Evolutionary conservation across 2,888 invertebrate species (phyloP).

Genomic region (Rhingia campestris): DNA sequence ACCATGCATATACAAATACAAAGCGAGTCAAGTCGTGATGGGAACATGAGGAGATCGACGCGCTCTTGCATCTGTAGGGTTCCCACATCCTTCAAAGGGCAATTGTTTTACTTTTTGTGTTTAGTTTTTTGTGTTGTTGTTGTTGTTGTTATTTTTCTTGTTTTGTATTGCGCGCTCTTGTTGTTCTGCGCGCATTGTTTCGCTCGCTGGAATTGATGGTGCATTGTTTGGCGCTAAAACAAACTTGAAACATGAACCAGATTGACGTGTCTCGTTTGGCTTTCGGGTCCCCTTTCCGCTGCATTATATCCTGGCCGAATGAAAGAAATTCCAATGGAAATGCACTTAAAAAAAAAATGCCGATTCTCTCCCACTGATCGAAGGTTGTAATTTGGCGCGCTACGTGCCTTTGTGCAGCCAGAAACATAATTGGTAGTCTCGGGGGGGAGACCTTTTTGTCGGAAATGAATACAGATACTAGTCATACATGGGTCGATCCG

Average conservation of each 20-base stretch:
- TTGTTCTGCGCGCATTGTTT: constrained; percentile 51
- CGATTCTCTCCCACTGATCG: constrained; percentile 49
- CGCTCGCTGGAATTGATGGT: constrained; percentile 65
- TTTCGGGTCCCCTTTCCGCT: constrained; percentile 30
- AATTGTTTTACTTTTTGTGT: constrained; percentile 61
- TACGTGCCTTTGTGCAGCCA: constrained; percentile 64
- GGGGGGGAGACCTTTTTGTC: constrained; percentile 21
- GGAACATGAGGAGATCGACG: constrained; percentile 68
- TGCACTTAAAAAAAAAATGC: constrained; percentile 48
- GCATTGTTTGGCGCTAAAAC: constrained; percentile 71
- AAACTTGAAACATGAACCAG: constrained; percentile 74
- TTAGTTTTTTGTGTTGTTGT: constrained; percentile 9
- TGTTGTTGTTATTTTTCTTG: background rate
- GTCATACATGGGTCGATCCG: background rate
- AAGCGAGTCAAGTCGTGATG: constrained; percentile 72
- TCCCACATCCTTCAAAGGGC: constrained; percentile 73
- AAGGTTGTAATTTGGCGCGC: constrained; percentile 68
- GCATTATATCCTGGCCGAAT: constrained; percentile 16
- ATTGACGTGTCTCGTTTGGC: constrained; percentile 63
- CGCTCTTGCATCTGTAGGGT: constrained; percentile 67
- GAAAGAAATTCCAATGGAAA: constrained; percentile 65
- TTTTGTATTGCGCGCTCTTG: background rate
- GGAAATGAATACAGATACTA: background rate
- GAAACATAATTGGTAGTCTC: constrained; percentile 63
- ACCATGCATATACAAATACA: constrained; percentile 37